Percentiles rank a stretch among this genome's conserved stretches.
These are phyloP conservation scores for Barbus barbus DNA, from an alignment of 2,113 vertebrate genomes.

Conservation along the genomic window DNA sequence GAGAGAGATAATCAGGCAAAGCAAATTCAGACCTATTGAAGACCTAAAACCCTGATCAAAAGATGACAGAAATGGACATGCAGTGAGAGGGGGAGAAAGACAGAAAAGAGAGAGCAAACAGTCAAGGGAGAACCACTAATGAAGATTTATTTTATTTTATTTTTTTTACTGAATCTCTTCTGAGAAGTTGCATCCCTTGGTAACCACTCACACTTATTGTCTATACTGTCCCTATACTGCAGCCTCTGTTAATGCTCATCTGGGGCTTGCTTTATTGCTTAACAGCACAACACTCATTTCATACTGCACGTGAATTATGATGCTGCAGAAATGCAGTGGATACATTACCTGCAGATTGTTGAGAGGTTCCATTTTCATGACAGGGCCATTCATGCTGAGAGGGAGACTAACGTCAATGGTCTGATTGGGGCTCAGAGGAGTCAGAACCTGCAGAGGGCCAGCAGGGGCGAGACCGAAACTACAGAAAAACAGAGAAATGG, in stretches of 20 bases:
- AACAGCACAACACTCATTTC: not conserved
- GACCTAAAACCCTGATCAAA: not conserved
- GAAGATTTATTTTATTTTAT: not conserved
- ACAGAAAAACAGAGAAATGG: conserved; percentile 53
- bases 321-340: not conserved
- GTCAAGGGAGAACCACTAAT: not conserved
- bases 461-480: conserved; percentile 95
- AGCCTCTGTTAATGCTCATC: not conserved
- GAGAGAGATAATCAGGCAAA: conserved; percentile 7
- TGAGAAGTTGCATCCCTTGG: not conserved
- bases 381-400: conserved; percentile 87
- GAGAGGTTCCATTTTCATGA: conserved; percentile 99
- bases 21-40: not conserved
- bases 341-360: conserved; percentile 91
- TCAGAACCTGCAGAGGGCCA: conserved; percentile 92
- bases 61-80: not conserved
- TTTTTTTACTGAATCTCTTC: not conserved
- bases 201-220: not conserved
- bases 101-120: not conserved
- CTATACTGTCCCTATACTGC: not conserved
- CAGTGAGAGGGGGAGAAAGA: not conserved
- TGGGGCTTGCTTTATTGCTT: not conserved
- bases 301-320: not conserved
- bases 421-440: conserved; percentile 92
- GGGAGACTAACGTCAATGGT: conserved; percentile 90